Evolutionary conservation across 1,140 invertebrate genomes (phyloP).

Genomic region (Trichonephila inaurata): DNA sequence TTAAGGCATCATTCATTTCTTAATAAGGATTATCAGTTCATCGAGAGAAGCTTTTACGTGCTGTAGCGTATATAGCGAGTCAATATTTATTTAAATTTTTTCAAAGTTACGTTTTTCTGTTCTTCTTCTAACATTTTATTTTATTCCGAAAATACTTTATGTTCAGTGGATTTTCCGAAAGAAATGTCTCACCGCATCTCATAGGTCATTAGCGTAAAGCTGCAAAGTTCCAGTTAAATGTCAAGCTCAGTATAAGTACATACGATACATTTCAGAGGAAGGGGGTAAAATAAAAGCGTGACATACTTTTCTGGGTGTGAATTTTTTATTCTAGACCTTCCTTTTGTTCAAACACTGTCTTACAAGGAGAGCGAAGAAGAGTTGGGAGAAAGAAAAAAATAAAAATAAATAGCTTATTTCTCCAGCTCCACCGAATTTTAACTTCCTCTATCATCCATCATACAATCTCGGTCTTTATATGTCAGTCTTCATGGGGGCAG

Average conservation of each 20-base stretch:
- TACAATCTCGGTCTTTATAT: constrained; percentile 60
- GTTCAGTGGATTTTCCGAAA: not conserved
- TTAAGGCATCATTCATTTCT: too few relatives aligned
- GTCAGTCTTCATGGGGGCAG: constrained; percentile 66
- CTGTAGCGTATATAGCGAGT: too few relatives aligned
- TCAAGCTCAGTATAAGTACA: constrained; percentile 29
- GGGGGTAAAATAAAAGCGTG: constrained; percentile 7
- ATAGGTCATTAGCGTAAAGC: constrained; percentile 22
- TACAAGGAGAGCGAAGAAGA: constrained; percentile 35
- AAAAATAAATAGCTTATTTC: constrained; percentile 65
- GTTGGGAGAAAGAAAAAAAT: not conserved
- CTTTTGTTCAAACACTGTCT: constrained; percentile 61
- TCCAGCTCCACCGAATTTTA: constrained; percentile 55
- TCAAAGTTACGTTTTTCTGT: not conserved
- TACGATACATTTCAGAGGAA: constrained; percentile 18
- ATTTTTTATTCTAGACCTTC: constrained; percentile 20
- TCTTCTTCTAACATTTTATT: not conserved
- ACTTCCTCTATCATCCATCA: constrained; percentile 56
- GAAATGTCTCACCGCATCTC: not conserved
- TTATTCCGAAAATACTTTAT: not conserved
- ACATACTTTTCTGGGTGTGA: constrained; percentile 24
- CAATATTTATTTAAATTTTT: too few relatives aligned
- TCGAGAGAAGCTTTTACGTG: too few relatives aligned
- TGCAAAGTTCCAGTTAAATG: constrained; percentile 32
- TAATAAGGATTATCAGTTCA: too few relatives aligned